Conservation (phyloP, 2,797 vertebrate species). For the Gila robusta region DNA sequence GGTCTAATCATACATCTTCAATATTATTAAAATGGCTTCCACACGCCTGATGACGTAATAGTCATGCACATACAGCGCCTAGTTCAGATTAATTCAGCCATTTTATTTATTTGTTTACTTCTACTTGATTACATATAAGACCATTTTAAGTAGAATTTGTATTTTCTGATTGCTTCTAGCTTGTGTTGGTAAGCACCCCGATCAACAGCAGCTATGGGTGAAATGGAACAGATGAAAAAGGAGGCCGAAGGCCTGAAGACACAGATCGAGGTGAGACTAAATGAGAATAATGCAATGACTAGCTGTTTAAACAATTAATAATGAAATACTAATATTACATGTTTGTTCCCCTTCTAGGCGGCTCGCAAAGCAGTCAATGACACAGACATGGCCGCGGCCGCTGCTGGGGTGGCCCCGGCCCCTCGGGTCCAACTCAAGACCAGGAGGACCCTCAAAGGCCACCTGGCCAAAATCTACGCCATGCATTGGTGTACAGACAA, state of each 20-base stretch:
- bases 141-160: not conserved
- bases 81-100: not conserved
- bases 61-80: not conserved
- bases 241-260: conserved; percentile 92
- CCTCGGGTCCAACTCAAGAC: conserved; percentile 88
- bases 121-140: not conserved
- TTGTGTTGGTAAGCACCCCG: conserved; percentile 62
- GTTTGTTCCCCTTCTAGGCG: conserved; percentile 64
- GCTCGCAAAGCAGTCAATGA: conserved; percentile 78
- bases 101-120: not conserved
- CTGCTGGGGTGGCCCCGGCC: conserved; percentile 71
- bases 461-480: conserved; percentile 91
- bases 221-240: conserved; percentile 93
- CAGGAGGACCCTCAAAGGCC: conserved; percentile 87
- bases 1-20: not conserved
- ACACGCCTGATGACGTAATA: not conserved
- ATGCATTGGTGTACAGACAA: conserved; percentile 90
- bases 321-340: not conserved
- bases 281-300: not conserved
- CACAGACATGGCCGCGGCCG: conserved; percentile 68
- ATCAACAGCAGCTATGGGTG: conserved; percentile 79
- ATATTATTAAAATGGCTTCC: not conserved
- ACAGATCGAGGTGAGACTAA: conserved; percentile 89
- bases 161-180: conserved; percentile 35
- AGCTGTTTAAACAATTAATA: not conserved